Evolutionary conservation across 1,140 invertebrate species (phyloP), one percentile per base, ranked within the genome.

Genomic region (Drosophila triauraria): DNA sequence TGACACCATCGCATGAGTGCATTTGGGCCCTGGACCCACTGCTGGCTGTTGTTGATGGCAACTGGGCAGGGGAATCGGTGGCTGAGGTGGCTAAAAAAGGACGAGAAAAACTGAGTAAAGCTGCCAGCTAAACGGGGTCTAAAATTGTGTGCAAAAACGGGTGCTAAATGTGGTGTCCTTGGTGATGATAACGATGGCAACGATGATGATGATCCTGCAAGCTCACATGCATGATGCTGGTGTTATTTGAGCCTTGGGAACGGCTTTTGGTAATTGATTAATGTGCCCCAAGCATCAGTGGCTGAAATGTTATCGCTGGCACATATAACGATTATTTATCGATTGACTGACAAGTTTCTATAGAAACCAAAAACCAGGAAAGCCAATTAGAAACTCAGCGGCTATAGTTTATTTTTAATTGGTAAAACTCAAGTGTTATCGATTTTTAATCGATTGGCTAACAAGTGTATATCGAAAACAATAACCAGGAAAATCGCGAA

Each of bases 1-100:
- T 76, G 80, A 82, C 82, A 77, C 75, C 75, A 78, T 78, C 75
- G 75, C 75, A 77, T 77, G 74, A 78, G 63, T 78, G 75, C 63
- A 76, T 76, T 76, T 48, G 23, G 46, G 71, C 58, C 53, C 58
- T 47, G 64, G 54, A 48, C 51, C 57, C 40, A 60, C 43, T 77
- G 56, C 50, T 77, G 61, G 56, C 50, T 77, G 61, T 76, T 67
- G 30, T 44, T 77, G 71, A 65, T 65, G 71, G 51, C 40, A 60
- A 46, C 68, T 20, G 27, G 20, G 20, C 20, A 43, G 50, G 53
- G 15, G 40, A 56, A 56, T 46, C 2, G 32, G 40, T 15, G 40
- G 38, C 25, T 35, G 20, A 40, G 63, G 57, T 46, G 32, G 25
- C 59, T 42, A 17, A 50, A 50, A 63, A 63, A 20, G 46, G 27